These are phyloP conservation scores for Poecilia velifera DNA, from an alignment of 2,797 vertebrate genomes.

Conservation along the genomic window DNA sequence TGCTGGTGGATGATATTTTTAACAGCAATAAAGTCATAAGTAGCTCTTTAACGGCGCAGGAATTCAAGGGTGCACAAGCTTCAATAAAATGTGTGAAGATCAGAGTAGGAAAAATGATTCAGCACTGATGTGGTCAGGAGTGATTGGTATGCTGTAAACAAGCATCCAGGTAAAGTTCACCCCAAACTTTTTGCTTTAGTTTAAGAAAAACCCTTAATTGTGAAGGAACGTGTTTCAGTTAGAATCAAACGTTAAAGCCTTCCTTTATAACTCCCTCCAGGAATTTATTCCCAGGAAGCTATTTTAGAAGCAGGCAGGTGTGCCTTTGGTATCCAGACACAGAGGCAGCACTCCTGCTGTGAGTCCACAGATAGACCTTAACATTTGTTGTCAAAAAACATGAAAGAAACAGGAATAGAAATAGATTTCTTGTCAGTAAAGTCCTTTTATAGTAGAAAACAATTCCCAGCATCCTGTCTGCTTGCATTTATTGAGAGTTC, in stretches of 20 bases:
- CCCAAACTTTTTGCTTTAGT: conserved; percentile 19
- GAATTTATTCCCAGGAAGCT: conserved; percentile 52
- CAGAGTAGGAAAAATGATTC: conserved; percentile 17
- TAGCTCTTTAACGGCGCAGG: conserved; percentile 4
- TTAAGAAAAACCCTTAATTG: conserved; percentile 17
- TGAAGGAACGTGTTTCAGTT: conserved; percentile 15
- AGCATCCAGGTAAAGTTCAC: conserved; percentile 5
- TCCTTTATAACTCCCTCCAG: conserved; percentile 20
- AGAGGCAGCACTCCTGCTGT: conserved; percentile 67
- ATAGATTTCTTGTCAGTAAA: conserved; percentile 38
- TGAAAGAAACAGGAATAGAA: conserved; percentile 56
- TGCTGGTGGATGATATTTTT: conserved; percentile 3
- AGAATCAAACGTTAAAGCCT: conserved; percentile 6
- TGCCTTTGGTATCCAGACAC: conserved; percentile 66
- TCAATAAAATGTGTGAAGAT: conserved; percentile 12
- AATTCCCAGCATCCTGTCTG: background rate
- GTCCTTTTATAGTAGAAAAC: conserved; percentile 5
- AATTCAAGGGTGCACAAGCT: background rate
- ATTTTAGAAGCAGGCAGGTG: conserved; percentile 70
- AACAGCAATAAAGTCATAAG: background rate
- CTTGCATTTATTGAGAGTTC: background rate
- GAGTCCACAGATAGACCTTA: conserved; percentile 26
- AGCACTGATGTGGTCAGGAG: background rate
- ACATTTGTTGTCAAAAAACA: conserved; percentile 62
- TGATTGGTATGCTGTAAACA: conserved; percentile 12